Base-by-base conservation (phyloP, 2,113 vertebrate genomes). In the Neofelis nebulosa region DNA sequence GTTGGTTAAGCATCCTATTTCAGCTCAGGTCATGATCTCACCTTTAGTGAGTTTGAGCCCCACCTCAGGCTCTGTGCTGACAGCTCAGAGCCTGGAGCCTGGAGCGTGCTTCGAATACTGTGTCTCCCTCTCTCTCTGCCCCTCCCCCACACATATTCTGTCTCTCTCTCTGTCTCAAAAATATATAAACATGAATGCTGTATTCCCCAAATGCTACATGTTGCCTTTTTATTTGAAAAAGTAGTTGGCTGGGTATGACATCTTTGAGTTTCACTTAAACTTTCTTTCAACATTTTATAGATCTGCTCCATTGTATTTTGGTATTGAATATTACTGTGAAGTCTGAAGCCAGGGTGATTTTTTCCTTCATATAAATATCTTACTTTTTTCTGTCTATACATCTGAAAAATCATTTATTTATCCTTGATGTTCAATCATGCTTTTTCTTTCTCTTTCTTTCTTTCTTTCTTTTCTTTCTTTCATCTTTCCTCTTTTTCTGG, bases 221-320 rank as follows among this genome's bases (percentile, higher is more conserved):
- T 92, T 73, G 29, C 13, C 0, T 96, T 96, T 93, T 89, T 89
- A 50, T 92, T 97, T 97, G 79, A 95, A 90, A 96, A 95, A 76
- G 29, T 74, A 61, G 45, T 92, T 83, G 3, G 63, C 29, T 80
- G 68, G 41, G 9, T 85, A 50, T 69, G 19, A 50, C 63, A n/a
- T 91, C 36, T 79, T 86, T 91, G 45, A 65, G 65, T 86, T 45
- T 68, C 73, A 89, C 69, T 78, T 85, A 94, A 91, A 93, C 14
- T 36, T 93, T 88, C 15, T 41, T 38, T 82, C 50, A 93, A 61
- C 12, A 92, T 92, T 91, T 97, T 93, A 81, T 55, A 87, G 73
- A 89, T 4, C 65, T 74, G 9, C 41, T 80, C 74, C 6, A 29
- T 69, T 94, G 21, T 95, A 69, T 93, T 97, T 96, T 85, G 65